Percentiles rank a stretch among this genome's conserved stretches.
These are phyloP conservation scores for Orgyia antiqua DNA, from an alignment of 2,888 invertebrate species.

Conservation along the genomic window DNA sequence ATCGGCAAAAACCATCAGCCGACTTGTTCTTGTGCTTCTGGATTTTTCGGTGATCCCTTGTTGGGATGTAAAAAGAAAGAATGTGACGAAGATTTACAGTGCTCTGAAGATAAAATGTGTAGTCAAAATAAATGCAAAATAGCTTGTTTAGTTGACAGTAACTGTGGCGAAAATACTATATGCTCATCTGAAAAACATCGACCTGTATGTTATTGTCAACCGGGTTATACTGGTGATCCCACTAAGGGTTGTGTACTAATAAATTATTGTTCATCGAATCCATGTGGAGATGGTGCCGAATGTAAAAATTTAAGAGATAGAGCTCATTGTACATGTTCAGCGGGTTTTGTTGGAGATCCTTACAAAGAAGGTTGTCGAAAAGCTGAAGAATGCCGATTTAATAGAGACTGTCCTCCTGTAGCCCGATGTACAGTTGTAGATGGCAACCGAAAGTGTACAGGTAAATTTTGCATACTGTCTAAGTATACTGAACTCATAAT, in stretches of 20 bases:
- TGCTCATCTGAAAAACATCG: slow-evolving; percentile 91
- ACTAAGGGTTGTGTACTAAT: slow-evolving; percentile 83
- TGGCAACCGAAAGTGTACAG: slow-evolving; percentile 88
- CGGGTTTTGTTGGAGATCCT: slow-evolving; percentile 90
- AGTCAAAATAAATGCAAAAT: slow-evolving; percentile 90
- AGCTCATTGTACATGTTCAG: slow-evolving; percentile 88
- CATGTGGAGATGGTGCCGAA: slow-evolving; percentile 88
- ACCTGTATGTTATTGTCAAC: slow-evolving; percentile 88
- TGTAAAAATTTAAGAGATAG: slow-evolving; percentile 90
- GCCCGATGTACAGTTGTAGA: slow-evolving; percentile 86
- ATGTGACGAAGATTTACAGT: slow-evolving; percentile 84
- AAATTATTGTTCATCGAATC: slow-evolving; percentile 87
- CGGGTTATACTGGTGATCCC: slow-evolving; percentile 91
- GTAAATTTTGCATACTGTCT: slow-evolving; percentile 46
- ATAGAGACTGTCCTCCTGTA: slow-evolving; percentile 88
- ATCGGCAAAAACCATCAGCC: slow-evolving; percentile 84
- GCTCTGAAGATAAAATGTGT: slow-evolving; percentile 90
- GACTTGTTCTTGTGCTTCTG: slow-evolving; percentile 86
- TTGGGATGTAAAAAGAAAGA: slow-evolving; percentile 89
- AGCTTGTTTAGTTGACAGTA: slow-evolving; percentile 89
- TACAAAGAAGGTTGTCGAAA: slow-evolving; percentile 89
- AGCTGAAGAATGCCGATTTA: slow-evolving; percentile 88
- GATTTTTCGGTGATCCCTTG: slow-evolving; percentile 89
- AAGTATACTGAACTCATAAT: too few species aligned
- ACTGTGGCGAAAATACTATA: slow-evolving; percentile 90